Evolutionary conservation across 2,888 invertebrate species (phyloP).

Genomic region (Patella depressa): DNA sequence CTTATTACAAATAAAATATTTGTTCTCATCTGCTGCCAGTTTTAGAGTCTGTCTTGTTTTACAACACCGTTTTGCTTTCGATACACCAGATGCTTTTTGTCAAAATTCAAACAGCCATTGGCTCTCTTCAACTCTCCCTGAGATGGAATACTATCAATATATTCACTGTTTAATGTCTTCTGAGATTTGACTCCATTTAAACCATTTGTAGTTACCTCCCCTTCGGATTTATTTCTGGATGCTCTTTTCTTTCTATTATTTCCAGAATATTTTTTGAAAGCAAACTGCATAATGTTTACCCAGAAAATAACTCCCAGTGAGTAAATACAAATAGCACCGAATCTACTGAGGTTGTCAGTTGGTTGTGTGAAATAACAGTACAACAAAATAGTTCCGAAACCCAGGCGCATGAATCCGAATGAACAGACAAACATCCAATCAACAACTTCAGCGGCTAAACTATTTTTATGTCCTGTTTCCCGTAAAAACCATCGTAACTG

Average conservation of each 20-base stretch:
- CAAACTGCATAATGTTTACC: constrained; percentile 63
- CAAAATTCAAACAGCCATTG: constrained; percentile 14
- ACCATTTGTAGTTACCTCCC: background rate
- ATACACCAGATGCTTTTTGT: constrained; percentile 18
- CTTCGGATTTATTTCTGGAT: background rate
- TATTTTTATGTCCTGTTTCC: constrained; percentile 52
- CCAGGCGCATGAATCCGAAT: constrained; percentile 64
- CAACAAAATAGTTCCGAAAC: constrained; percentile 59
- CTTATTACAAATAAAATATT: too few species aligned
- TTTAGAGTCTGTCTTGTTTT: too few species aligned
- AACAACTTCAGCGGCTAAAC: constrained; percentile 55
- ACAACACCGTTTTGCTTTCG: too few species aligned
- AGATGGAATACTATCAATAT: constrained; percentile 16
- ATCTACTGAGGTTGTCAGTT: constrained; percentile 55
- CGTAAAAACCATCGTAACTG: constrained; percentile 69
- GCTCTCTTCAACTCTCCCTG: constrained; percentile 29
- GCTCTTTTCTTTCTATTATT: background rate
- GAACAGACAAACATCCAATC: constrained; percentile 63
- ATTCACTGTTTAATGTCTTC: constrained; percentile 12
- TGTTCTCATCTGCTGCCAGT: too few species aligned
- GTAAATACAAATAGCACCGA: constrained; percentile 65
- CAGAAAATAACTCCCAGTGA: constrained; percentile 66
- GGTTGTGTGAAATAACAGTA: constrained; percentile 57
- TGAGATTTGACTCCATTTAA: background rate
- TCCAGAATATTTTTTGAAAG: constrained; percentile 54